Evolutionary conservation across 2,888 invertebrate genomes (phyloP), one percentile per base, ranked within the genome.

Genomic region (Ctena decussata): DNA sequence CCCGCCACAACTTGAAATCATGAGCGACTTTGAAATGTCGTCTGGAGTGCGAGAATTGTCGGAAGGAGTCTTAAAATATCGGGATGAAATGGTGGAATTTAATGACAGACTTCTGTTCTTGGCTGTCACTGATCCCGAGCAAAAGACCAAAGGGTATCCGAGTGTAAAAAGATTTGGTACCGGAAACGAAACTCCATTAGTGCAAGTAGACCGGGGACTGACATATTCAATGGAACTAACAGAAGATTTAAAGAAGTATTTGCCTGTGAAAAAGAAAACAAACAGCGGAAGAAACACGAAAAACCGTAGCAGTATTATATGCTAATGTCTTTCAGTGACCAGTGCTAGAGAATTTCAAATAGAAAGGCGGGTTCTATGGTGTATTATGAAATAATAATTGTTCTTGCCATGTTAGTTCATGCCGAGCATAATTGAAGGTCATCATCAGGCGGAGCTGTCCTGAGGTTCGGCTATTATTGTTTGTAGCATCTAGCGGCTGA

Each of bases 11-110:
- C 90, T 94, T 90, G 94, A 95, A 85, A 88, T 94, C 27, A 80
- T 94, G 37, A 94, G 93, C 72, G 89, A 93, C 70, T 87, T 90
- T 27, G 95, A 95, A 81, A 91, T 95, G 21, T 69, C 87, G 18
- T 87, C 91, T 24, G 95, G 95, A 0, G 89, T 95, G 12, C 85
- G 95, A 11, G 95, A 95, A 84, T 90, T 95, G 1, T 92, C 94
- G 0, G 95, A 95, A 72, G 95, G 95, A 8, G 87, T 94, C 21
- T 77, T 95, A 44, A 95, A 95, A 84, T 95, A 95, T 80, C 93
- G 92, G 75, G 94, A 93, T 0, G 94, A 94, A 6, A 72, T 89
- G 32, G 93, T 95, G 3, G 94, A 95, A 80, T 95, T 95, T 79
- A 84, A 87, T 6, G 95, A 95, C 81, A 82, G 95, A 21, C 89